A percentile compares a stretch with the other conserved stretches of the same genome.
phyloP scores from a whole-genome alignment of 2,888 invertebrate species.

The Drosophila melanosoma region DNA sequence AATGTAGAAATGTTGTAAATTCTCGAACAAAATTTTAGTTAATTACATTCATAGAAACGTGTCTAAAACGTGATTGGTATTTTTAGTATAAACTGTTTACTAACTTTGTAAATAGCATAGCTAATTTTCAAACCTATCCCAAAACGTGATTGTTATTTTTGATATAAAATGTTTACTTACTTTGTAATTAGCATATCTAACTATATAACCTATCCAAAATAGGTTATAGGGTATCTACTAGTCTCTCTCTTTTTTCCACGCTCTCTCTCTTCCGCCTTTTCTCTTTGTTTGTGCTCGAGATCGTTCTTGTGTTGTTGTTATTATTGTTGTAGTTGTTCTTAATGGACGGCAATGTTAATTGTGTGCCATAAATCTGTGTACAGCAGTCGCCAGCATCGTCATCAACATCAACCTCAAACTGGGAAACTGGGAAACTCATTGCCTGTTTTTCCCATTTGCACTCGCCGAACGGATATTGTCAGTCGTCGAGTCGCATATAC shows the following conservation, averaged over 20 bases:
- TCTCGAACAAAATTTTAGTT: no score
- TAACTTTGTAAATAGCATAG: neutral
- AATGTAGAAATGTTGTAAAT: neutral
- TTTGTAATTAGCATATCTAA: neutral
- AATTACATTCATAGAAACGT: neutral
- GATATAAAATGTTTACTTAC: neutral
- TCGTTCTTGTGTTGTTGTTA: slow-evolving; percentile 21
- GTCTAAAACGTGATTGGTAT: neutral
- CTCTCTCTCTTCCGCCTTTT: neutral
- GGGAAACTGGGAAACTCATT: slow-evolving; percentile 24
- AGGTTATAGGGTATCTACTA: neutral
- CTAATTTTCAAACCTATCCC: no score
- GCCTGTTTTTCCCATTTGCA: slow-evolving; percentile 34
- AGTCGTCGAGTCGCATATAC: slow-evolving; percentile 15
- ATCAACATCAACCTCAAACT: slow-evolving; percentile 37
- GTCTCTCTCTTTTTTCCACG: neutral
- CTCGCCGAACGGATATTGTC: slow-evolving; percentile 42
- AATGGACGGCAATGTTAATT: slow-evolving; percentile 75
- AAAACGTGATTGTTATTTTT: neutral
- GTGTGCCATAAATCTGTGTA: slow-evolving; percentile 72
- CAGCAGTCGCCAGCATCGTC: slow-evolving; percentile 44
- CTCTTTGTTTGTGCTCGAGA: neutral
- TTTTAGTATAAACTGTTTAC: neutral
- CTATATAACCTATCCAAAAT: no score
- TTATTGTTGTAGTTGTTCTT: slow-evolving; percentile 51